Evolutionary conservation across 2,113 vertebrate species (phyloP).

Genomic region (Neogobius melanostomus): DNA sequence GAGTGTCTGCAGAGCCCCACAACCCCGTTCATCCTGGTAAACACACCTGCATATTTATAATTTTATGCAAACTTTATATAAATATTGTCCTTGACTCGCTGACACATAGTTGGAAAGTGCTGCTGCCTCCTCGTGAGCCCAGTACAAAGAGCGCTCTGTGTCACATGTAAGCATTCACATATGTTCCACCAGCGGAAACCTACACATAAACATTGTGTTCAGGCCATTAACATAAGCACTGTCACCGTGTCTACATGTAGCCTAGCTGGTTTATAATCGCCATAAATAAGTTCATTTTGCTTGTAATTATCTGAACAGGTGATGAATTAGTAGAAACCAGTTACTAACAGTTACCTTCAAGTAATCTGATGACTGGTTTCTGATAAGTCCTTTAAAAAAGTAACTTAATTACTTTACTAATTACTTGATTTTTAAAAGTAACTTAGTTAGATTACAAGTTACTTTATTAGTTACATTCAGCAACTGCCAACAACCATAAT

Average conservation of each 20-base stretch:
- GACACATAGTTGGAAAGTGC: slow-evolving; percentile 57
- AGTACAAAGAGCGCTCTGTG: slow-evolving; percentile 69
- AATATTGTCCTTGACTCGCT: slow-evolving; percentile 60
- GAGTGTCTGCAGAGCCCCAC: slow-evolving; percentile 39
- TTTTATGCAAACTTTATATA: slow-evolving; percentile 64
- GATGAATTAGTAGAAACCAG: neutral
- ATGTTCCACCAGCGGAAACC: slow-evolving; percentile 21
- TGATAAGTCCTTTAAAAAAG: too few species aligned
- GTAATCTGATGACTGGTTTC: too few species aligned
- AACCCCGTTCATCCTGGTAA: slow-evolving; percentile 55
- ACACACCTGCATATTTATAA: slow-evolving; percentile 73
- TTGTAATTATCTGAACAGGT: neutral
- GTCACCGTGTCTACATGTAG: neutral
- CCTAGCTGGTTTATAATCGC: neutral
- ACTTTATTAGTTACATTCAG: too few species aligned
- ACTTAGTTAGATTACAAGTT: too few species aligned
- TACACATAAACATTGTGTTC: slow-evolving; percentile 23
- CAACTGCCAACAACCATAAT: too few species aligned
- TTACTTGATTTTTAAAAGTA: too few species aligned
- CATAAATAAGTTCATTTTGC: neutral
- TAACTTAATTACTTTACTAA: too few species aligned
- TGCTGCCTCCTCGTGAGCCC: slow-evolving; percentile 32
- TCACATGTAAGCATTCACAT: slow-evolving; percentile 46
- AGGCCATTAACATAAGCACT: slow-evolving; percentile 20
- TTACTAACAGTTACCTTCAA: too few species aligned